These are phyloP conservation scores for Pipistrellus kuhlii DNA, from an alignment of 2,797 vertebrate genomes.

Conservation along the genomic window DNA sequence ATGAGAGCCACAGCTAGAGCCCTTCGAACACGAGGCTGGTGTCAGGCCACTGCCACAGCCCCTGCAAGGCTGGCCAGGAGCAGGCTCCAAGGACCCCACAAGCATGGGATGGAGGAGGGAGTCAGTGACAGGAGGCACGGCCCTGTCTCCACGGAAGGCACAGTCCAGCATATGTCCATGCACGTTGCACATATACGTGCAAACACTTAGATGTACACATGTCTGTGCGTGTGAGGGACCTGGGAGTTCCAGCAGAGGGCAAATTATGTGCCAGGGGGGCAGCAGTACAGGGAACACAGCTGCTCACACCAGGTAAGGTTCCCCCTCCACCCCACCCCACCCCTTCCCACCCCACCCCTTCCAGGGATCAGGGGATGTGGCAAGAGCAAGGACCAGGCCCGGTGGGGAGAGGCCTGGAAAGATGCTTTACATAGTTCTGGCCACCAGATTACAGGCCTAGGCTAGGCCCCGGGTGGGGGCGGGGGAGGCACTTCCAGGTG, in stretches of 20 bases:
- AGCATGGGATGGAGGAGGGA: conserved; percentile 54
- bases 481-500: conserved; percentile 26
- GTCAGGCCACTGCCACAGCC: conserved; percentile 61
- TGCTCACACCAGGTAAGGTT: neutral
- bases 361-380: conserved; percentile 8
- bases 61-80: conserved; percentile 40
- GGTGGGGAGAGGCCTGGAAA: conserved; percentile 77
- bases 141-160: neutral
- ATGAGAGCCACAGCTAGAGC: conserved; percentile 23
- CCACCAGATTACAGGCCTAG: conserved; percentile 85
- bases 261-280: neutral
- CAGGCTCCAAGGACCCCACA: conserved; percentile 2
- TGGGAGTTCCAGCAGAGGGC: neutral
- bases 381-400: neutral
- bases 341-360: neutral
- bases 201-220: neutral
- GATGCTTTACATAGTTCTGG: conserved; percentile 87
- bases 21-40: conserved; percentile 30
- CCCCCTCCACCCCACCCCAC: too few relatives aligned
- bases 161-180: neutral
- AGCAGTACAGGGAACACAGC: neutral
- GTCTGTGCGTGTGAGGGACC: neutral
- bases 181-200: neutral
- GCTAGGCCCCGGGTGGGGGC: conserved; percentile 71
- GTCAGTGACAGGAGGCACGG: neutral